A percentile compares a stretch with the other conserved stretches of the same genome.
These are phyloP conservation scores for Scomber colias DNA, from an alignment of 2,113 vertebrate genomes.

Conservation along the genomic window DNA sequence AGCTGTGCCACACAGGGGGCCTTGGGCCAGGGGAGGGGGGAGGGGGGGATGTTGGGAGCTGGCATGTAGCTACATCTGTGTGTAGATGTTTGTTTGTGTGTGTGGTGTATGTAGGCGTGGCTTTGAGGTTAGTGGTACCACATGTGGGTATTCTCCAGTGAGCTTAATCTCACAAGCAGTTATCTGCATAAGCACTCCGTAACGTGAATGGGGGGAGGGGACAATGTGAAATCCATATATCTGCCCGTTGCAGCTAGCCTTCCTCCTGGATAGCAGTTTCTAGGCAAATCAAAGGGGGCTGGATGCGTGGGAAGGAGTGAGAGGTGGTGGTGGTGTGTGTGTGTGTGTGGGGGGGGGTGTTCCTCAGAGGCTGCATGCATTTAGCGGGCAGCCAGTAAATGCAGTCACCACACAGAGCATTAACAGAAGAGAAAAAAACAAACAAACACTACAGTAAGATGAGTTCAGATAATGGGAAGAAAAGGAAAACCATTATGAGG, in stretches of 20 bases:
- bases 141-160: constrained; percentile 64
- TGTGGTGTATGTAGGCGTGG: constrained; percentile 39
- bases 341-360: not conserved
- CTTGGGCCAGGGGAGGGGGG: no score
- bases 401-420: not conserved
- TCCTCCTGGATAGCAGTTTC: constrained; percentile 20
- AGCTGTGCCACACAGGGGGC: constrained; percentile 43
- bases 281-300: constrained; percentile 32
- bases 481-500: not conserved
- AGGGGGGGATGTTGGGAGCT: no score
- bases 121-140: constrained; percentile 47
- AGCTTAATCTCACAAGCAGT: constrained; percentile 62
- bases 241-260: constrained; percentile 36
- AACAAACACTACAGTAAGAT: not conserved
- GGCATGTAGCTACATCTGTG: not conserved
- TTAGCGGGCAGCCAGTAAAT: constrained; percentile 16
- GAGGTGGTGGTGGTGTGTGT: not conserved
- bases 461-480: constrained; percentile 6
- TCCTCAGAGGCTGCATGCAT: constrained; percentile 28
- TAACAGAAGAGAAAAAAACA: not conserved
- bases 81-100: constrained; percentile 1
- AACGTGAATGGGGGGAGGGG: constrained; percentile 55
- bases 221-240: constrained; percentile 62
- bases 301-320: not conserved
- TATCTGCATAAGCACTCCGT: constrained; percentile 63